A percentile compares a stretch with the other conserved stretches of the same genome.
phyloP scores from a whole-genome alignment of 2,113 vertebrate species.

The Oenanthe melanoleuca region DNA sequence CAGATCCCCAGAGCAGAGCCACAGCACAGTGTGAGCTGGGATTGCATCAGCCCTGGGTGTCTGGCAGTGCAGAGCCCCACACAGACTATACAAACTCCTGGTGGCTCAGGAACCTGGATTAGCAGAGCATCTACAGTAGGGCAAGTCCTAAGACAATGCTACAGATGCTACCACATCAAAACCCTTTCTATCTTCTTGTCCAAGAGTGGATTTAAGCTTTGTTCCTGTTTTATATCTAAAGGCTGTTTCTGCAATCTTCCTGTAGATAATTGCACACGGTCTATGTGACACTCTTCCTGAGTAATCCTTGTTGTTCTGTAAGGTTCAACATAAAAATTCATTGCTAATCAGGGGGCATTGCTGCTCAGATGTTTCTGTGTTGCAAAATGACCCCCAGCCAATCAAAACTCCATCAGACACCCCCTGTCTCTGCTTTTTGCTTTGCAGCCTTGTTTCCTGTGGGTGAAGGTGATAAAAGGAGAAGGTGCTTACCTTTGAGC shows the following conservation, averaged over 20 bases:
- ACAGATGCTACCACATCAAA: conserved; percentile 5
- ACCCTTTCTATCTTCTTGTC: not conserved
- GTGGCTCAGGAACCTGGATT: not conserved
- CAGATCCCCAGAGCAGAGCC: not conserved
- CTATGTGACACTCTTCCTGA: not conserved
- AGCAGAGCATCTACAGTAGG: not conserved
- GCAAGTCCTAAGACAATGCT: not conserved
- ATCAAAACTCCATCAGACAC: not conserved
- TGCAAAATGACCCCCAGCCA: not conserved
- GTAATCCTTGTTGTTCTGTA: conserved; percentile 5
- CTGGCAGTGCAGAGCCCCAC: not conserved
- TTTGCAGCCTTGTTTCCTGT: not conserved
- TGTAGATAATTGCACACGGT: not conserved
- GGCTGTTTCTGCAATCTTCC: not conserved
- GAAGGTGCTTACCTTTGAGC: not conserved
- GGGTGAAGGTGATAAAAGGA: not conserved
- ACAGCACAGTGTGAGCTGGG: not conserved
- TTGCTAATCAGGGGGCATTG: not conserved
- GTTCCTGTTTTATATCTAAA: not conserved
- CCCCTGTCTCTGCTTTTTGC: not conserved
- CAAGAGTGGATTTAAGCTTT: not conserved
- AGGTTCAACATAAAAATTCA: not conserved
- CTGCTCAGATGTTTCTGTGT: not conserved
- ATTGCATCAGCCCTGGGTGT: not conserved
- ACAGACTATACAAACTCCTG: not conserved